Conservation (phyloP, 2,888 invertebrate genomes). For the Altica lythri region DNA sequence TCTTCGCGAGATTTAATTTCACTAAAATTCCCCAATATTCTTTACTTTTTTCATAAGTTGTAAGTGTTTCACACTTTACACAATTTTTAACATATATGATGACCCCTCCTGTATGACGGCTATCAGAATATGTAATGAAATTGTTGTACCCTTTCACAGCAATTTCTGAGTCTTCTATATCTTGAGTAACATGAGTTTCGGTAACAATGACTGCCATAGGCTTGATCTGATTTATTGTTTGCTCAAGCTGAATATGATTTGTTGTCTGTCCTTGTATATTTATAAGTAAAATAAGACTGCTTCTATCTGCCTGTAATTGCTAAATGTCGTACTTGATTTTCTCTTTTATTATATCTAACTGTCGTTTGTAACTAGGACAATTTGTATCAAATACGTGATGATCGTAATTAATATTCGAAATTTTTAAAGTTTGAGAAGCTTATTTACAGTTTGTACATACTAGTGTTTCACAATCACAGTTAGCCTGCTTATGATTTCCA, state of each 20-base stretch:
- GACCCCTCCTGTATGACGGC: slow-evolving; percentile 1
- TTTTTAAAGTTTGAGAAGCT: background rate
- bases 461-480: background rate
- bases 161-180: slow-evolving; percentile 3
- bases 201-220: slow-evolving; percentile 1
- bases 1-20: background rate
- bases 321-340: background rate
- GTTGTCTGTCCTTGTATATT: slow-evolving; percentile 2
- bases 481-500: background rate
- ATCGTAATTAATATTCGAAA: background rate
- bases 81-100: slow-evolving; percentile 1
- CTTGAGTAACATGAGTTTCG: background rate
- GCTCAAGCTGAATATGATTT: slow-evolving; percentile 1
- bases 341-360: background rate
- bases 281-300: slow-evolving; percentile 2
- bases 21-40: slow-evolving; percentile 2
- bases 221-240: background rate
- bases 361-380: no score
- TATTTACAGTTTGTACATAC: slow-evolving; percentile 1
- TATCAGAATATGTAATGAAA: background rate
- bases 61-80: background rate
- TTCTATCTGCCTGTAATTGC: background rate
- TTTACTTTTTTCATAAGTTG: background rate
- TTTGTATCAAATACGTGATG: no score
- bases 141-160: slow-evolving; percentile 1